Base-by-base conservation (phyloP, 2,797 vertebrate species). In the Sebastes trivittatus region DNA sequence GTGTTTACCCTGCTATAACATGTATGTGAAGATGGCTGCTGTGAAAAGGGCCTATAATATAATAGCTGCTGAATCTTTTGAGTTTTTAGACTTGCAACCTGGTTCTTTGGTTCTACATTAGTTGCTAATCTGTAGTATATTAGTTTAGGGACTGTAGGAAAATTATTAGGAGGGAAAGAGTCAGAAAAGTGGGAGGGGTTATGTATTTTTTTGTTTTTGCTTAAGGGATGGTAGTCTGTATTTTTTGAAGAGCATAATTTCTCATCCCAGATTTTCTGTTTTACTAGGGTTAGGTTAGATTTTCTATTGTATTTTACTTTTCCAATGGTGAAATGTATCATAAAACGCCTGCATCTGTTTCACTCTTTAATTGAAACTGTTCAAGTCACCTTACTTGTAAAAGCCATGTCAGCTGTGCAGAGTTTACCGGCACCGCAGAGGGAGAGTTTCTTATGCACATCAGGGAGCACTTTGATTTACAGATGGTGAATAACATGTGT, bases 361-460 rank as follows among this genome's bases (percentile, higher is more conserved):
- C 6, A 4, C 60, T 54, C 11, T 7, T 9, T n/a, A 20, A 61
- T 61, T 46, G 14, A 22, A 54, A 18, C 60, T 25, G 59, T 7
- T 49, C 11, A 25, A 74, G 22, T 66, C 61, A 11, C 54, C 14
- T 49, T 32, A 7, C 16, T 0, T n/a, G 27, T 49, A 46, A 67
- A 68, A 34, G 7, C 38, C 63, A 67, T 5, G 2, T 68, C 29
- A 75, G 34, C 36, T 27, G 4, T n/a, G 23, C 7, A 64, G 27
- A 32, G 62, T 23, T 13, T n/a, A 6, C 0, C 4, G 1, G 11
- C 25, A 38, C 5, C 11, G 6, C 0, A 38, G 18, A 56, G 20
- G 20, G 62, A 65, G 18, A 66, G 5, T 4, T 63, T 64, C 60
- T 63, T 2, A 22, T 64, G 7, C 16, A 38, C 49, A 42, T 58